These are phyloP conservation scores for Sylvilagus bachmani DNA, from an alignment of 2,113 vertebrate genomes.

Conservation along the genomic window DNA sequence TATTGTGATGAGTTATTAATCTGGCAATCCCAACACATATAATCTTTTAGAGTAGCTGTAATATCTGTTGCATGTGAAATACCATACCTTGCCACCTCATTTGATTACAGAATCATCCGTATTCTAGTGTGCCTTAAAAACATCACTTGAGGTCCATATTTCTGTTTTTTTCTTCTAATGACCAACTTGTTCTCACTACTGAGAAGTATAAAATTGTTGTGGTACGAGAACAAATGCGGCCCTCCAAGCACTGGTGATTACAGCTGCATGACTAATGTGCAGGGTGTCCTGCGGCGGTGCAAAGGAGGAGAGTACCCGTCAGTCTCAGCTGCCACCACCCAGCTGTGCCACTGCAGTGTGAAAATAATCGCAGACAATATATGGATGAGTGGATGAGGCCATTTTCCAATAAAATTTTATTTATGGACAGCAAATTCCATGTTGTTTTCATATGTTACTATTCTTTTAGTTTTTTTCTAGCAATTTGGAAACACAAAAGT, in stretches of 20 bases:
- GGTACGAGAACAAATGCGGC: not conserved
- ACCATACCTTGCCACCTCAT: constrained; percentile 2
- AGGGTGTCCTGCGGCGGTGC: not conserved
- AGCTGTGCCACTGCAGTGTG: not conserved
- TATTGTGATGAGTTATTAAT: not conserved
- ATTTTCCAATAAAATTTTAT: not conserved
- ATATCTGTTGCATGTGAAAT: not conserved
- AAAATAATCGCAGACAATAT: not conserved
- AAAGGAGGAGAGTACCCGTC: fast-evolving
- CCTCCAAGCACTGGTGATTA: not conserved
- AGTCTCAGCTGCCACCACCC: not conserved
- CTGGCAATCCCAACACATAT: not conserved
- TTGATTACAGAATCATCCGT: constrained; percentile 12
- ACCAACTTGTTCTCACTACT: not conserved
- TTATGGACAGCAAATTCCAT: constrained; percentile 4
- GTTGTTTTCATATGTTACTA: not conserved
- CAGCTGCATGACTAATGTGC: not conserved
- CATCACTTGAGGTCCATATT: constrained; percentile 9
- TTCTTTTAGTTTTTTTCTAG: not conserved
- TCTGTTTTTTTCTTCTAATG: not conserved
- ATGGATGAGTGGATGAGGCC: not conserved
- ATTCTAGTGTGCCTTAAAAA: not conserved
- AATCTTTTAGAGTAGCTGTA: not conserved
- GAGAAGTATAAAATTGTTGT: not conserved
- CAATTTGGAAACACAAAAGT: not conserved